Conservation (phyloP, 2,888 invertebrate species). For the Drosophila austrosaltans region DNA sequence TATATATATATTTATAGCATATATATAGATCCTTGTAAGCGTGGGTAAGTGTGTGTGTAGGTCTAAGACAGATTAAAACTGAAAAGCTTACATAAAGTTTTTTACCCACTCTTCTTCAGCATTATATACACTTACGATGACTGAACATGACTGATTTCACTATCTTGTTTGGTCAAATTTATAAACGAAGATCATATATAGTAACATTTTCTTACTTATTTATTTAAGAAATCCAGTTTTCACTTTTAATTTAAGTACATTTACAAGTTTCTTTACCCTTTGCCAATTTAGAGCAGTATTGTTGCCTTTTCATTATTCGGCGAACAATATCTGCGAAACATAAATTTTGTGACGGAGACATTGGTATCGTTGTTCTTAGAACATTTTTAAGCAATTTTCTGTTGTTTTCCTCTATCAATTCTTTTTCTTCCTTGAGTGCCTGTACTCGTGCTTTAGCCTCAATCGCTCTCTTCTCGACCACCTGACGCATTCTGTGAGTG, state of each 20-base stretch:
- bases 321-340: not conserved
- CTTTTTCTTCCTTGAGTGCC: not conserved
- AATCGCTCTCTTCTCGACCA: not conserved
- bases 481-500: slow-evolving; percentile 17
- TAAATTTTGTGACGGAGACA: not conserved
- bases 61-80: slow-evolving; percentile 72
- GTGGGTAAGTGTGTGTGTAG: slow-evolving; percentile 36
- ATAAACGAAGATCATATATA: not conserved
- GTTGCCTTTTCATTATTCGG: not conserved
- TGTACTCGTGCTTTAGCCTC: not conserved
- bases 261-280: not conserved
- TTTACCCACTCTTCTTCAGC: slow-evolving; percentile 22
- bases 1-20: not conserved
- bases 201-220: no score
- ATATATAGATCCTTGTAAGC: slow-evolving; percentile 25
- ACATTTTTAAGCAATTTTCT: not conserved
- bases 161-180: not conserved
- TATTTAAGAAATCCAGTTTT: no score
- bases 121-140: slow-evolving; percentile 14
- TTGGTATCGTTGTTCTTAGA: not conserved
- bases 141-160: not conserved
- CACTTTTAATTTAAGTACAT: not conserved
- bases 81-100: slow-evolving; percentile 63
- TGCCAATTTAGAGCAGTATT: not conserved
- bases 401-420: not conserved